phyloP scores from a whole-genome alignment of 2,888 invertebrate genomes.

The Morinoia aosen region DNA sequence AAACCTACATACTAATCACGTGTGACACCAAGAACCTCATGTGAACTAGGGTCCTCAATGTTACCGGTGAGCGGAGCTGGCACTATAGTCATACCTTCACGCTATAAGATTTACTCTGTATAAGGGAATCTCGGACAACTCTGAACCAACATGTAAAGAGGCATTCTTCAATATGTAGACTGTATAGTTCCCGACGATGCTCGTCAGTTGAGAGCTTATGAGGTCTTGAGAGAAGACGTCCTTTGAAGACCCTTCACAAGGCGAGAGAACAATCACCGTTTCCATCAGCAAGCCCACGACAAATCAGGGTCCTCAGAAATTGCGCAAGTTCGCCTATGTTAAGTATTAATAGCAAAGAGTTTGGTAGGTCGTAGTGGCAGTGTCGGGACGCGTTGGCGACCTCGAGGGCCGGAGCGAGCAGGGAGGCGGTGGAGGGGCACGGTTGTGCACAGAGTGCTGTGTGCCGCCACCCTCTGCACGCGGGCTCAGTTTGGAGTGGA shows the following conservation, averaged over 20 bases:
- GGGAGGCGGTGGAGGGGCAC: conserved; percentile 29
- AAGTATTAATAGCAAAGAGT: not conserved
- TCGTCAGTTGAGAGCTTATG: not conserved
- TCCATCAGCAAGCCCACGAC: not conserved
- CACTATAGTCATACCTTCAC: not conserved
- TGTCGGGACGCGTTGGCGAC: not conserved
- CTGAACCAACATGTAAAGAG: not conserved
- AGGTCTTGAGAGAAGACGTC: not conserved
- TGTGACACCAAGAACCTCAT: not conserved
- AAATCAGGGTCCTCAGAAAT: not conserved
- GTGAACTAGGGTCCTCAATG: not conserved
- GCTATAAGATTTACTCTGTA: not conserved
- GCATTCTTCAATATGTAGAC: not conserved
- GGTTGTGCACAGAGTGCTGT: conserved; percentile 24
- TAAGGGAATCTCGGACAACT: not conserved
- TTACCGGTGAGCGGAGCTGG: not conserved
- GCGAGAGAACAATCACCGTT: not conserved
- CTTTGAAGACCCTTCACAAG: not conserved
- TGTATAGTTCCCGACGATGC: not conserved
- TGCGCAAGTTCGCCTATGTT: not conserved
- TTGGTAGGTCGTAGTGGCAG: conserved; percentile 36
- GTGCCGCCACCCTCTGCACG: conserved; percentile 55
- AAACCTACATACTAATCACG: not conserved
- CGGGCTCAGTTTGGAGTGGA: conserved; percentile 66
- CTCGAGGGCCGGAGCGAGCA: conserved; percentile 21